Base-by-base conservation (phyloP, 2,888 invertebrate species). In the Troides oblongomaculatus region DNA sequence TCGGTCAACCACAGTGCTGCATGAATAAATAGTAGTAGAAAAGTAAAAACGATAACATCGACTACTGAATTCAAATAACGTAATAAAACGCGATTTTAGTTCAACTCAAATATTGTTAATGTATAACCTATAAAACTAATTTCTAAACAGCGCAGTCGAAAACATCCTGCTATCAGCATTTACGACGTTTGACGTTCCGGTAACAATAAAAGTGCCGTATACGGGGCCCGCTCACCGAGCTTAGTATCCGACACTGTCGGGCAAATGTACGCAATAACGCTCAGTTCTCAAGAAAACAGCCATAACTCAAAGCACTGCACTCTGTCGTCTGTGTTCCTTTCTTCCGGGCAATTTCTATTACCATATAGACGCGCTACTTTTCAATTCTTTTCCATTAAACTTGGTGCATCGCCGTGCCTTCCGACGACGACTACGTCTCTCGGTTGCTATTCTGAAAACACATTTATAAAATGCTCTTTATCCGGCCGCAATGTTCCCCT, bases 321-420 rank as follows among this genome's bases (percentile, higher is more conserved):
- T 89, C 85, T 83, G 89, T 87, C 89, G 88, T 87, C 87, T 89
- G 84, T 88, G 86, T 88, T 91, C 86, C 87, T 90, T 91, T 91
- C 92, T 92, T 90, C 90, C 91, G 86, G 90, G 88, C 91, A 90
- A 92, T 92, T 91, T 92, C 89, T 91, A 92, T 92, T 92, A 92
- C 91, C 92, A 92, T 92, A 92, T 92, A 92, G 92, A 92, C 88
- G 86, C 87, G 91, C 90, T 90, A 90, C 90, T 92, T 92, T 92
- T 92, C 92, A 92, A 92, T 92, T 92, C 92, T 92, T 92, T 92
- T 92, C 92, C 91, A 92, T 92, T 92, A 92, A 92, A 92, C 86
- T 92, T 89, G 89, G 88, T 89, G 88, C 90, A 90, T 89, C 86
- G 89, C 79, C 78, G 85, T 89, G 90, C 90, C 90, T 90, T 90